These are phyloP conservation scores for Campoletis raptor DNA, from an alignment of 2,888 invertebrate genomes.

Conservation along the genomic window DNA sequence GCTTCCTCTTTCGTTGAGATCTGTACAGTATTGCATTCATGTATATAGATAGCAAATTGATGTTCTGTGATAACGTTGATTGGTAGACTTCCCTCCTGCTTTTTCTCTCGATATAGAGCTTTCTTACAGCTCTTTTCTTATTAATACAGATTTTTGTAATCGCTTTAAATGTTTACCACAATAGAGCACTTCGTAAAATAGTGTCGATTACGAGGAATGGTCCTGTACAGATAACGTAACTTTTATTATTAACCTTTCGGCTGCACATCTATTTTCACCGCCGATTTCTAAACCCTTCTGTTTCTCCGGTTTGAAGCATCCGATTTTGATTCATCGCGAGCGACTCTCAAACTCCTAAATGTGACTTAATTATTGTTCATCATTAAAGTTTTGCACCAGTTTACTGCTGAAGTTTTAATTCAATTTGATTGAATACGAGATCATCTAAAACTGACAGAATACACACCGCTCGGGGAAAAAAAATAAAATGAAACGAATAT, in stretches of 20 bases:
- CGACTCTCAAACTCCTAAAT: too few relatives aligned
- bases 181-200: background rate
- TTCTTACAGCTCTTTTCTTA: background rate
- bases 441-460: background rate
- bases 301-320: background rate
- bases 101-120: background rate
- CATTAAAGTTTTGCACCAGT: too few relatives aligned
- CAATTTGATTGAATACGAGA: background rate
- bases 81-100: constrained; percentile 5
- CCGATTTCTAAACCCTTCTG: background rate
- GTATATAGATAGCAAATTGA: constrained; percentile 30
- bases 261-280: background rate
- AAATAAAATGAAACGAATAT: too few relatives aligned
- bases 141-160: background rate
- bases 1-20: constrained; percentile 1
- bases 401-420: background rate
- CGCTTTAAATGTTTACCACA: constrained; percentile 6
- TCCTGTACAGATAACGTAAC: background rate
- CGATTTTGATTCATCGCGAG: background rate
- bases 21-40: background rate
- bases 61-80: constrained; percentile 45
- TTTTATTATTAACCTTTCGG: background rate
- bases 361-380: too few relatives aligned
- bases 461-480: background rate
- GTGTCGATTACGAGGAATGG: background rate